A percentile compares a stretch with the other conserved stretches of the same genome.
phyloP scores from a whole-genome alignment of 2,797 vertebrate genomes.

The Heliangelus exortis region DNA sequence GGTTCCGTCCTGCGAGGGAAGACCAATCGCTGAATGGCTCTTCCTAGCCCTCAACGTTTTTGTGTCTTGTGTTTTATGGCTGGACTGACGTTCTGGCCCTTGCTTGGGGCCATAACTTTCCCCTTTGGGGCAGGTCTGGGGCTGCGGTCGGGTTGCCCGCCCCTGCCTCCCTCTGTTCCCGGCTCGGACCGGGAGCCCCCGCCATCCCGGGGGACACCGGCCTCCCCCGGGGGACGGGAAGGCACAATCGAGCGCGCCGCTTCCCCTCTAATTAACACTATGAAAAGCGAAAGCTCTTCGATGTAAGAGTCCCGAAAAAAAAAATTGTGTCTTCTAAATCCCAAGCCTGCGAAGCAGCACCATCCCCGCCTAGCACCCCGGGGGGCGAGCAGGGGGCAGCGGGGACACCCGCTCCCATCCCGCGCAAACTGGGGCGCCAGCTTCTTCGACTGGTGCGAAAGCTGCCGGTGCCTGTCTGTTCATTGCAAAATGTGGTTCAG shows the following conservation, averaged over 20 bases:
- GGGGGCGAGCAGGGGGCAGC: neutral
- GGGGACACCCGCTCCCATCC: neutral
- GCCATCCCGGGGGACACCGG: neutral
- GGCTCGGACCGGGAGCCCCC: neutral
- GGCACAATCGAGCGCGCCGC: neutral
- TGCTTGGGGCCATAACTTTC: neutral
- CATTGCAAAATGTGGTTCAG: conserved; percentile 13
- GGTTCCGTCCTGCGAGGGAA: neutral
- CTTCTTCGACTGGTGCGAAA: neutral
- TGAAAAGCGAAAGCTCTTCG: conserved; percentile 13
- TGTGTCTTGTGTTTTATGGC: neutral
- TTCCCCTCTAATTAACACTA: neutral
- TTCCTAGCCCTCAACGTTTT: neutral
- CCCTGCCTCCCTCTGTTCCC: neutral
- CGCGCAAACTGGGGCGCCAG: neutral
- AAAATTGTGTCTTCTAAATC: neutral
- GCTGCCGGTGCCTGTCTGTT: neutral
- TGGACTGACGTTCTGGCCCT: neutral
- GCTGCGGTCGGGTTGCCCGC: neutral
- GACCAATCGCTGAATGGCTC: neutral
- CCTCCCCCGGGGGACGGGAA: neutral
- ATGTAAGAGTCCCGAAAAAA: neutral
- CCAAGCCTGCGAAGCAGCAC: neutral
- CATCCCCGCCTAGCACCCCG: neutral
- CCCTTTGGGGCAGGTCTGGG: neutral